Evolutionary conservation across 2,113 vertebrate species (phyloP).

Genomic region (Perognathus longimembris): DNA sequence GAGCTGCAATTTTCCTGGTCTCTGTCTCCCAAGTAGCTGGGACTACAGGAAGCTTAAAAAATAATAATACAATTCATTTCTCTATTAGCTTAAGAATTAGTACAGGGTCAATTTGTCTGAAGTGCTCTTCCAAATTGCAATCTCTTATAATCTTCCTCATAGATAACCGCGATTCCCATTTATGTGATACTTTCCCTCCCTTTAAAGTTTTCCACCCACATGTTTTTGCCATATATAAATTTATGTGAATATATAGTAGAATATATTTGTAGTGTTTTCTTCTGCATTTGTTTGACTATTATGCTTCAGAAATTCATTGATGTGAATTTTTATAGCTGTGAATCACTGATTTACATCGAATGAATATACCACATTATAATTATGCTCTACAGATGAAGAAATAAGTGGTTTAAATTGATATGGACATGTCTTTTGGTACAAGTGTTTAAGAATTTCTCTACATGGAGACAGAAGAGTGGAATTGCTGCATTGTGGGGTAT

Average conservation of each 20-base stretch:
- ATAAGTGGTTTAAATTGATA: not conserved
- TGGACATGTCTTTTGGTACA: not conserved
- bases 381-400: not conserved
- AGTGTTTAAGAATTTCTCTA: slow-evolving; percentile 41
- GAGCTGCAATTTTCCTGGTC: too few species aligned
- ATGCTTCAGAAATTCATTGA: not conserved
- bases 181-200: not conserved
- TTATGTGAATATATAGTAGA: not conserved
- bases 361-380: not conserved
- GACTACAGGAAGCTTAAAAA: not conserved
- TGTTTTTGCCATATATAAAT: not conserved
- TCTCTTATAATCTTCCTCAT: not conserved
- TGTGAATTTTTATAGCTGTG: not conserved
- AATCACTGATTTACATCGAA: slow-evolving; percentile 25
- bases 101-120: not conserved
- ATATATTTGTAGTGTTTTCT: not conserved
- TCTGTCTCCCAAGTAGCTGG: too few species aligned
- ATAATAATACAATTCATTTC: not conserved
- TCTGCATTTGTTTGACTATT: not conserved
- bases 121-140: not conserved
- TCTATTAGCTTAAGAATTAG: not conserved
- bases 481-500: not conserved
- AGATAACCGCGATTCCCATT: not conserved
- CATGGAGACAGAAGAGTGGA: not conserved
- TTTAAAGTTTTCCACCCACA: not conserved